A percentile compares a stretch with the other conserved stretches of the same genome.
These are phyloP conservation scores for Leptobrachium leishanense DNA, from an alignment of 2,113 vertebrate genomes.

Conservation along the genomic window DNA sequence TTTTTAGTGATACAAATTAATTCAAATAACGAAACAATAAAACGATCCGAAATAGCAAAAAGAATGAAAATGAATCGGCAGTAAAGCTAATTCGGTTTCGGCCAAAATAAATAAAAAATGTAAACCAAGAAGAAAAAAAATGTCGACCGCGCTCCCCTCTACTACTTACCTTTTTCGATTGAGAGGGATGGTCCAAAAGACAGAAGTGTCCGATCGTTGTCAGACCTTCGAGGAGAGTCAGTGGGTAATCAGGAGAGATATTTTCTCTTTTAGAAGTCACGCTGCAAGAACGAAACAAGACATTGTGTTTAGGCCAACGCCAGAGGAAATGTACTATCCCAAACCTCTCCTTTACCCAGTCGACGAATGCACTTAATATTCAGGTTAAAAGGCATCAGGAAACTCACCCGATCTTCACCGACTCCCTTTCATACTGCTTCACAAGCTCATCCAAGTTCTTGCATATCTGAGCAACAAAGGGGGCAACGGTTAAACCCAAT, in stretches of 20 bases:
- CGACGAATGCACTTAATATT: too few species aligned
- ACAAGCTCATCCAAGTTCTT: constrained; percentile 92
- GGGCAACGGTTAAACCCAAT: constrained; percentile 87
- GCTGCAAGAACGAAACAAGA: constrained; percentile 55
- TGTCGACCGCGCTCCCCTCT: neutral
- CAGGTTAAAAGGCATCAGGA: too few species aligned
- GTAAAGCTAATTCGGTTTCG: too few species aligned
- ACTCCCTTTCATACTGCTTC: constrained; percentile 84
- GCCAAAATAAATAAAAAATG: too few species aligned
- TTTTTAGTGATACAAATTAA: too few species aligned
- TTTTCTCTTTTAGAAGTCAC: constrained; percentile 81
- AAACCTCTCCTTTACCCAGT: too few species aligned
- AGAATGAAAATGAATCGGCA: too few species aligned
- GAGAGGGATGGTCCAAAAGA: constrained; percentile 80
- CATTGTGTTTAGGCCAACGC: too few species aligned
- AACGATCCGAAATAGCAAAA: too few species aligned
- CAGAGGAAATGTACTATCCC: too few species aligned
- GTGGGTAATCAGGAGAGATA: constrained; percentile 90
- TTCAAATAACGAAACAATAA: too few species aligned
- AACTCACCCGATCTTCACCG: constrained; percentile 77
- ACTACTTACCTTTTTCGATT: constrained; percentile 75
- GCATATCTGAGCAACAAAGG: constrained; percentile 89
- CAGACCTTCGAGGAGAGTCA: constrained; percentile 92
- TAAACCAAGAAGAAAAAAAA: too few species aligned
- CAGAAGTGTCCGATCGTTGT: constrained; percentile 91